Percentiles rank a stretch among this genome's conserved stretches.
Evolutionary conservation across 2,888 invertebrate species (phyloP).

Genomic region (Lithodes maja): DNA sequence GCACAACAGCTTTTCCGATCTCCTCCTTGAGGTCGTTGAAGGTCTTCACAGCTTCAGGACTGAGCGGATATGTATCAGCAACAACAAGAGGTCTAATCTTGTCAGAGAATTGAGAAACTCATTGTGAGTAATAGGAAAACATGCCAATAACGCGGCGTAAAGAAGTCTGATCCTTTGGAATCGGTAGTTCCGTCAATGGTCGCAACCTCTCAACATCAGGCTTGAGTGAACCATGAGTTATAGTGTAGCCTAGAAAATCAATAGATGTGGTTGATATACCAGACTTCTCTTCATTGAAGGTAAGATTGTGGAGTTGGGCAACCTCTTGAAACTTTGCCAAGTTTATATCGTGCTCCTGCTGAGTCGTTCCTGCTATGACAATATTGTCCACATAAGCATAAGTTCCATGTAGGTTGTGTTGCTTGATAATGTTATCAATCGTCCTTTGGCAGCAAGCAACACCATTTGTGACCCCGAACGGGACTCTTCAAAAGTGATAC

Average conservation of each 20-base stretch:
- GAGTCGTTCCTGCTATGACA: neutral
- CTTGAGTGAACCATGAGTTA: neutral
- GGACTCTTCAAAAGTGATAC: constrained; percentile 52
- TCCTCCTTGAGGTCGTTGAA: constrained; percentile 29
- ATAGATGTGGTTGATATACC: neutral
- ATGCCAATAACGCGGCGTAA: constrained; percentile 9
- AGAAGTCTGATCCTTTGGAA: constrained; percentile 12
- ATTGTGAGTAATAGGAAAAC: constrained; percentile 44
- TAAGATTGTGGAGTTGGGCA: neutral
- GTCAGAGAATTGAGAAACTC: constrained; percentile 32
- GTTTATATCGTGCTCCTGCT: neutral
- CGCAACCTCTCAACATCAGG: neutral
- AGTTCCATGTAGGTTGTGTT: neutral
- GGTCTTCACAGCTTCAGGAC: neutral
- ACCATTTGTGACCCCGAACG: constrained; percentile 67
- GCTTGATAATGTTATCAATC: constrained; percentile 11
- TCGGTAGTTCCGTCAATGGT: constrained; percentile 22
- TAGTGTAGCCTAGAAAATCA: neutral
- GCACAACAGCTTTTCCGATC: constrained; percentile 13
- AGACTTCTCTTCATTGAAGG: neutral
- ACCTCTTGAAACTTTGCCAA: neutral
- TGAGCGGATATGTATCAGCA: neutral
- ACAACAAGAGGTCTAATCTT: constrained; percentile 29
- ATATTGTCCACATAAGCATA: constrained; percentile 17
- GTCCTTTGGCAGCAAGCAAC: constrained; percentile 47